Base-by-base conservation (phyloP, 2,797 vertebrate genomes). In the Pelochelys cantorii region DNA sequence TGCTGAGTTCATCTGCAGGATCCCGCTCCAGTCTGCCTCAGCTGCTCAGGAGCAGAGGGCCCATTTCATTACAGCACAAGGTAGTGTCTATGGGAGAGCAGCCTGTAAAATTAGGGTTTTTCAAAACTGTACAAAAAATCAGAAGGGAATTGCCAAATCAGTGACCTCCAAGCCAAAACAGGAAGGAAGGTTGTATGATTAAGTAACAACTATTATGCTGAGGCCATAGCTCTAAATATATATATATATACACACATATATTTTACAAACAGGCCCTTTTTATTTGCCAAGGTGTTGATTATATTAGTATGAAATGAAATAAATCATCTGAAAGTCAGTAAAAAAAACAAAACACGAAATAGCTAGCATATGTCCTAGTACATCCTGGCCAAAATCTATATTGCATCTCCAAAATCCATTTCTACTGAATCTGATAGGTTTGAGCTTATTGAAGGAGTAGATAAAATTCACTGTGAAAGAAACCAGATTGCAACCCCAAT, bases 51-150 rank as follows among this genome's bases (percentile, higher is more conserved):
- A 89, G 92, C 15, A 90, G 93, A 92, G 89, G 62, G 85, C 52
- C n/a, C 17, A 0, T 96, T 96, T 97, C 92, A 89, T 18, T 54
- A 23, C 18, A 93, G 82, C 90, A 97, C 88, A 95, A 96, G 94
- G 81, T 94, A 80, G 89, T 52, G 89, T 94, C 87, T 95, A 88
- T 94, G 93, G 95, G n/a, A 82, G 78, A 92, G 75, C 80, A 92
- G 91, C 31, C 71, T 10, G 5, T 9, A 77, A 92, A 71, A 83
- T 20, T 57, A 78, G 37, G 48, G 29, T 62, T 86, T 80, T 85
- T 94, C 85, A 57, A 84, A 90, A 65, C 37, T n/a, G 2, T 31
- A 14, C 12, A 42, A 59, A 85, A 83, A 88, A 85, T 14, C 80
- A 86, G 37, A 87, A 80, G 82, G 93, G 91, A 94, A 81, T 79